Percentiles rank a stretch among this genome's conserved stretches.
Evolutionary conservation across 2,888 invertebrate species (phyloP).

Genomic region (Dicyrtomina minuta): DNA sequence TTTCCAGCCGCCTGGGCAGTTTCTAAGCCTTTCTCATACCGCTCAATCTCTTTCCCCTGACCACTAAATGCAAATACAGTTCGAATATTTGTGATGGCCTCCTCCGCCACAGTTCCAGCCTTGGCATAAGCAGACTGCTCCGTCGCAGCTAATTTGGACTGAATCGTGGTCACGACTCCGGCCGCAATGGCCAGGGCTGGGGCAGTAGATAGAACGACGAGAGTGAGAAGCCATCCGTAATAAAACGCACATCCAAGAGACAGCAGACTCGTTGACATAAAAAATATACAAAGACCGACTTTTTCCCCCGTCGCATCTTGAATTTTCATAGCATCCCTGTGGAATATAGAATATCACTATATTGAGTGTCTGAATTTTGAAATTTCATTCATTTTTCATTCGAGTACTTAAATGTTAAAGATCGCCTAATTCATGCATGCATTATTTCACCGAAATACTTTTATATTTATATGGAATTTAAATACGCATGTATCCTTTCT

Average conservation of each 20-base stretch:
- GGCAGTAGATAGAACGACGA: constrained; percentile 70
- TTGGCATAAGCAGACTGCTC: constrained; percentile 65
- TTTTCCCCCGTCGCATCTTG: constrained; percentile 85
- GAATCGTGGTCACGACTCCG: constrained; percentile 62
- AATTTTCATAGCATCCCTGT: constrained; percentile 61
- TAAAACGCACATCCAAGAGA: constrained; percentile 71
- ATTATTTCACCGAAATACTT: no score
- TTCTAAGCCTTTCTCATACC: constrained; percentile 64
- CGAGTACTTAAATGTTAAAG: no score
- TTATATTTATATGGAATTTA: no score
- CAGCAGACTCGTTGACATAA: constrained; percentile 68
- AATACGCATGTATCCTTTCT: no score
- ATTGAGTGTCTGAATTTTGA: no score
- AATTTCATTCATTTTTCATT: no score
- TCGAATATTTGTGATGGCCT: constrained; percentile 70
- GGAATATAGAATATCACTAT: background rate
- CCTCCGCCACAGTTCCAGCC: constrained; percentile 75
- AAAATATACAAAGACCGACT: constrained; percentile 71
- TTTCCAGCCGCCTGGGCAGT: constrained; percentile 69
- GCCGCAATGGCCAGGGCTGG: constrained; percentile 75
- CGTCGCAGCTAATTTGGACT: constrained; percentile 53
- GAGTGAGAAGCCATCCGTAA: constrained; percentile 78
- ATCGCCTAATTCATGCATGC: no score
- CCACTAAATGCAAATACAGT: no score
- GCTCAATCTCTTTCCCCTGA: constrained; percentile 68